A percentile compares a stretch with the other conserved stretches of the same genome.
These are phyloP conservation scores for Zaprionus davidi DNA, from an alignment of 1,140 invertebrate species.

Conservation along the genomic window DNA sequence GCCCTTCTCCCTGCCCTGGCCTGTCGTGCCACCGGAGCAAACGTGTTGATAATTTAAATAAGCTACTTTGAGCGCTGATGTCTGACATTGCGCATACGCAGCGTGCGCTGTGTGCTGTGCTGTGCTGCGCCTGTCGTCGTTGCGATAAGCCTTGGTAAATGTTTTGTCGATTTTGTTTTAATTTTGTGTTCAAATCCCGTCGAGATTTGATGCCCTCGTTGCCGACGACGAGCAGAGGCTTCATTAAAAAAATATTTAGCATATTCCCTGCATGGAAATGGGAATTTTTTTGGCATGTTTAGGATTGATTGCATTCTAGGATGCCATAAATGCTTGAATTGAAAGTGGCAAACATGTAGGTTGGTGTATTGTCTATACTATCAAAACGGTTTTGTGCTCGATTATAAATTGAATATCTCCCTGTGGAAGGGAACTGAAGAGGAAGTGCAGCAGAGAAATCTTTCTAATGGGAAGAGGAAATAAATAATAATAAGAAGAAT, in stretches of 20 bases:
- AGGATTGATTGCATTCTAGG: conserved; percentile 3
- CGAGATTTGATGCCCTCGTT: conserved; percentile 58
- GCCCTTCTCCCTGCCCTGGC: background rate
- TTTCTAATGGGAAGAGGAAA: no score
- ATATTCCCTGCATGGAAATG: conserved; percentile 30
- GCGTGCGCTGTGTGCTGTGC: conserved; percentile 50
- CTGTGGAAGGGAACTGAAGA: no score
- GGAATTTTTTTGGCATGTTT: conserved; percentile 21
- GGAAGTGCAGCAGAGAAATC: no score
- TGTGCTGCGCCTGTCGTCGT: conserved; percentile 47
- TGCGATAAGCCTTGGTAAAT: conserved; percentile 77
- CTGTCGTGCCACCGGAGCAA: conserved; percentile 19
- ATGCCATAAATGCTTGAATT: conserved; percentile 7
- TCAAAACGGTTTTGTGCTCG: background rate
- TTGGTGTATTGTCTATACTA: background rate
- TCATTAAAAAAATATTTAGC: conserved; percentile 71
- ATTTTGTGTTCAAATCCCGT: conserved; percentile 73
- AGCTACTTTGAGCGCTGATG: conserved; percentile 67
- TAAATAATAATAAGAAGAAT: no score
- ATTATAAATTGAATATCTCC: background rate
- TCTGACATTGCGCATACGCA: conserved; percentile 76
- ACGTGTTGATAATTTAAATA: conserved; percentile 83
- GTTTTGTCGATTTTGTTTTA: conserved; percentile 78
- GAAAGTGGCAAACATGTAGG: background rate
- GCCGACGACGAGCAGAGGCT: conserved; percentile 14